Evolutionary conservation across 2,888 invertebrate species (phyloP), one percentile per base, ranked within the genome.

Genomic region (Empis stercorea): DNA sequence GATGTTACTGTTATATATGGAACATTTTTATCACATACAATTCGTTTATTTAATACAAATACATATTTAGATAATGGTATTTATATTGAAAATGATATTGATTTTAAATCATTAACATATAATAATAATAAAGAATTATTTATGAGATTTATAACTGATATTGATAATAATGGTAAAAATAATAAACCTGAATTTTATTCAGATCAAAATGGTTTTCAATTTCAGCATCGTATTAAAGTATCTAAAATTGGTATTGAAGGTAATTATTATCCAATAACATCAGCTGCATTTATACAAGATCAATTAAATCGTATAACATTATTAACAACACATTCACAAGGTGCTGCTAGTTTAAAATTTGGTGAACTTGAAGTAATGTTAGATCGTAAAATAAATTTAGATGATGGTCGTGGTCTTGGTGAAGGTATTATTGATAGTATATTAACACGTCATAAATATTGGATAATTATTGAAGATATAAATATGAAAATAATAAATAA

Each of bases 261-360:
- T 0, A 97, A 99, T 67, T 95, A 93, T 62, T 99, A 89, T 63
- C 99, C 99, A 0, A 87, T 95, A 55, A 93, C 97, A 0, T 84
- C 89, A 0, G 84, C 86, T 76, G 84, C 91, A 1, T 92, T 85
- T 71, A 76, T 93, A 49, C 86, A 92, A 62, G 92, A 92, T 59
- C 72, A 76, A 1, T 74, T 73, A 48, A 71, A 77, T 15, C 68
- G 95, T 13, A 63, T 95, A 32, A 87, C 84, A 1, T 63, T 94
- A 45, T 64, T 95, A 20, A 87, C 91, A 0, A 83, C 87, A 48
- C 93, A 94, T 62, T 91, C 94, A 0, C 87, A 94, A 73, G 97
- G 95, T 1, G 84, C 89, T 0, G 81, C 94, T 4, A 84, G 87
- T 50, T 85, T 85, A 67, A 84, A 91, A 58, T 84, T 86, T 0